Conservation (phyloP, 2,113 vertebrate species). For the Suricata suricatta region DNA sequence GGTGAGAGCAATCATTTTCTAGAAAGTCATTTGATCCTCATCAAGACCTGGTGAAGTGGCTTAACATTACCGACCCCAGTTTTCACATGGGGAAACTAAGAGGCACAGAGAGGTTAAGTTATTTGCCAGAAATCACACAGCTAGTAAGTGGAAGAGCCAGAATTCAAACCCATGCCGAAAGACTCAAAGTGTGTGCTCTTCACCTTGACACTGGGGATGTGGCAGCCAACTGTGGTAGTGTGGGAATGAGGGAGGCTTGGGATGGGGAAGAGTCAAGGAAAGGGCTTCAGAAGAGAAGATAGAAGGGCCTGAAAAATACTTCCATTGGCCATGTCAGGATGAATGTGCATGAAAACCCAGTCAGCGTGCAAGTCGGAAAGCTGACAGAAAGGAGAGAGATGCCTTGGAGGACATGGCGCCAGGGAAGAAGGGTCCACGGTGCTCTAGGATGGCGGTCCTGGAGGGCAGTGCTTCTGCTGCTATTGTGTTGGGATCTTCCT, state of each 20-base stretch:
- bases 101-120: background rate
- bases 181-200: background rate
- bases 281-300: background rate
- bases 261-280: background rate
- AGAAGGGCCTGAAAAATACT: background rate
- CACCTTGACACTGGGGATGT: background rate
- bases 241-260: background rate
- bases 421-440: background rate
- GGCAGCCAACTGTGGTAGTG: background rate
- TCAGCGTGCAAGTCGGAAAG: background rate
- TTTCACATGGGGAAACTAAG: background rate
- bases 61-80: background rate
- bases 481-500: background rate
- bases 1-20: background rate
- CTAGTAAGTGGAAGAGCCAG: background rate
- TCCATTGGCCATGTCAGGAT: background rate
- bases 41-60: background rate
- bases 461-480: background rate
- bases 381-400: background rate
- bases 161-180: background rate
- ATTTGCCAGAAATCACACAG: background rate
- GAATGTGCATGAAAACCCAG: background rate
- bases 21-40: background rate
- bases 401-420: background rate
- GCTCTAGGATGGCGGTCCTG: background rate